Evolutionary conservation across 2,113 vertebrate genomes (phyloP).

Genomic region (Sander lucioperca): DNA sequence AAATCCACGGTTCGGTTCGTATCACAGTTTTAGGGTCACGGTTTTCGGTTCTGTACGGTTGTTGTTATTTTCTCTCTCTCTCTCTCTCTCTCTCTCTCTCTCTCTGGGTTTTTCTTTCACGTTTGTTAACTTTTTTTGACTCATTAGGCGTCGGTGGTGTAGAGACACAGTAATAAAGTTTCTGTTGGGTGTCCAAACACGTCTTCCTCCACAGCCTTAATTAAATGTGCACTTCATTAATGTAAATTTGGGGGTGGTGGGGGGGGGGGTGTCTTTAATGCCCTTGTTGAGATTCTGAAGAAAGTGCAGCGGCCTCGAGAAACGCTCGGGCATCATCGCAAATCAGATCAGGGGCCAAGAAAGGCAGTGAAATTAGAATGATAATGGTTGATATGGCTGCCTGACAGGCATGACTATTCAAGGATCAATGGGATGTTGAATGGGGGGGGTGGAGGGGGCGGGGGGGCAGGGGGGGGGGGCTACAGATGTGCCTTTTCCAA

Average conservation of each 20-base stretch:
- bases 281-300: constrained; percentile 99
- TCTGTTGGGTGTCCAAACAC: constrained; percentile 4
- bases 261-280: constrained; percentile 97
- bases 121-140: no score
- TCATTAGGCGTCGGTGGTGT: no score
- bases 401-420: constrained; percentile 99
- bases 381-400: constrained; percentile 99
- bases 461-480: constrained; percentile 88
- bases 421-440: constrained; percentile 97
- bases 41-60: no score
- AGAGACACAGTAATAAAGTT: no score
- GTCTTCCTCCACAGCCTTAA: constrained; percentile 90
- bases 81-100: no score
- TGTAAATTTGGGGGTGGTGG: constrained; percentile 87
- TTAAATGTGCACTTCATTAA: constrained; percentile 99
- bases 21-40: no score
- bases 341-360: constrained; percentile 99
- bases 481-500: constrained; percentile 98
- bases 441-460: constrained; percentile 75
- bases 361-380: constrained; percentile 99
- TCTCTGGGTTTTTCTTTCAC: no score
- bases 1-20: no score
- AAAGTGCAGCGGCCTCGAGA: constrained; percentile 96
- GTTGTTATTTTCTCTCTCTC: no score
- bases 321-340: constrained; percentile 99